A percentile compares a stretch with the other conserved stretches of the same genome.
phyloP scores from a whole-genome alignment of 1,140 invertebrate genomes.

The Acromyrmex charruanus region DNA sequence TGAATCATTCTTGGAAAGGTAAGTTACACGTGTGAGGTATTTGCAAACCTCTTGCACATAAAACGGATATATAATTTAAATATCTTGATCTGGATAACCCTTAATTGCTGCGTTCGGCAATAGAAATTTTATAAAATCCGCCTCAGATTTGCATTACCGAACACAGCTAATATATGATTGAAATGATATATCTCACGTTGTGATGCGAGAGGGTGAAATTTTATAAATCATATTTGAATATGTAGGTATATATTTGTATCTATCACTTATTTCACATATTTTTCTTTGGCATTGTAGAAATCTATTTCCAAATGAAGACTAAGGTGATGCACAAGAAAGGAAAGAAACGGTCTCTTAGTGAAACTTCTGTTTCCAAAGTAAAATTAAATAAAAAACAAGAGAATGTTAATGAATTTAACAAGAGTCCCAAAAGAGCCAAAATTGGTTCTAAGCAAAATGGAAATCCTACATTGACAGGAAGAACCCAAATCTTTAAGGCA shows the following conservation, averaged over 20 bases:
- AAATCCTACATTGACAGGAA: neutral
- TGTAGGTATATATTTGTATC: neutral
- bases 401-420: neutral
- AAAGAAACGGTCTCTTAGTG: conserved; percentile 65
- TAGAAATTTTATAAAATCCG: no score
- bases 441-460: conserved; percentile 54
- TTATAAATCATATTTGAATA: neutral
- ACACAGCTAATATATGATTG: neutral
- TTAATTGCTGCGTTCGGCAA: no score
- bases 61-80: neutral
- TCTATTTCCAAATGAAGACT: conserved; percentile 33
- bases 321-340: conserved; percentile 50
- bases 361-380: neutral
- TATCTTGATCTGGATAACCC: neutral
- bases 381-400: neutral
- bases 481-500: neutral
- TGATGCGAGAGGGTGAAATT: neutral
- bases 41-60: neutral
- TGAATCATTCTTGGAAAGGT: neutral
- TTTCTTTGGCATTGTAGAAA: neutral
- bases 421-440: conserved; percentile 37
- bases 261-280: neutral
- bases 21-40: neutral
- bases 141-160: no score
- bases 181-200: neutral